Base-by-base conservation (phyloP, 1,140 invertebrate genomes). In the Drosophila serrata region DNA sequence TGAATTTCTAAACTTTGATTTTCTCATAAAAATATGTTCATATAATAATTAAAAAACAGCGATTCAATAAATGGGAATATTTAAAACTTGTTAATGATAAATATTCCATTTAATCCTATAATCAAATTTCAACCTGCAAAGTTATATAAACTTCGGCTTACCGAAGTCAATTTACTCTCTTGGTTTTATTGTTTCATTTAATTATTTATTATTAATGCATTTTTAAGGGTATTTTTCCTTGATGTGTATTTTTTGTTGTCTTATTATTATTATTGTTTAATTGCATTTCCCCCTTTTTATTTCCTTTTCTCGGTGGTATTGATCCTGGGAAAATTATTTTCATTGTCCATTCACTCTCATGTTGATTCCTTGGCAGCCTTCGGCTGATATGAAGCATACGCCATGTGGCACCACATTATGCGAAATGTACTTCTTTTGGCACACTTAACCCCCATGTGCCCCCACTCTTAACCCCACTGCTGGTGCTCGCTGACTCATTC, bases 381-480 rank as follows among this genome's bases (percentile, higher is more conserved):
- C 29, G 48, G 29, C 22, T 46, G 45, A 74, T 57, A 74, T 75
- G 27, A 79, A 60, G 75, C 59, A 79, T 79, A 78, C 75, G 75
- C 65, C 65, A 31, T 70, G 65, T 53, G 43, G 56, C 48, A 51
- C 45, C 33, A 48, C 40, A 46, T 73, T 73, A 45, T 69, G 49
- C 31, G 35, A 56, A 39, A 70, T 67, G 6, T 35, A 68, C 62
- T 65, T 39, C 27, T 39, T 42, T 35, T 39, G 17, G n/a, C 57
- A 48, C 49, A 39, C 40, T 63, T 61, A 40, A 27, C 42, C 40
- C 13, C 15, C 45, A 7, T 4, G 22, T 5, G 45, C 8, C 45
- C 45, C 45, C 22, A n/a, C n/a, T n/a, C 24, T n/a, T 55, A 45
- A 37, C 17, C 9, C 17, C 35, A 19, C 48, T 45, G n/a, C 39